These are phyloP conservation scores for Dione vanillae DNA, from an alignment of 2,888 invertebrate species.

Conservation along the genomic window DNA sequence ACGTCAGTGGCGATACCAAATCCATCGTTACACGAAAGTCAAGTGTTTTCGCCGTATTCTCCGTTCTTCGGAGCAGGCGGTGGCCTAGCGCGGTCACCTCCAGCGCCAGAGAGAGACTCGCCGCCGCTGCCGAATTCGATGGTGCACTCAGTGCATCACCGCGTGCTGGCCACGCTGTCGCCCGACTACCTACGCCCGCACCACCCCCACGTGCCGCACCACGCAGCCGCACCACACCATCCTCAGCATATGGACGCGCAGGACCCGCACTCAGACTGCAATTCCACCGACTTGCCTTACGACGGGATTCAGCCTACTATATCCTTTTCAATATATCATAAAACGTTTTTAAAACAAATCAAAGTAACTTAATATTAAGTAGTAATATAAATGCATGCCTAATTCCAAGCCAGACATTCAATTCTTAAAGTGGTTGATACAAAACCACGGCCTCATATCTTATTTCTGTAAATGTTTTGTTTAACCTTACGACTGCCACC, in stretches of 20 bases:
- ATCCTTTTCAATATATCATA: constrained; percentile 90
- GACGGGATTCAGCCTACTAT: constrained; percentile 97
- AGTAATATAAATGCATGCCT: constrained; percentile 26
- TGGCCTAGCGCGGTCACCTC: constrained; percentile 82
- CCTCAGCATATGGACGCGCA: constrained; percentile 93
- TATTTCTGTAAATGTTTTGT: constrained; percentile 82
- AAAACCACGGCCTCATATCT: constrained; percentile 75
- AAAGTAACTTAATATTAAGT: constrained; percentile 11
- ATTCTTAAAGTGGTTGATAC: constrained; percentile 42
- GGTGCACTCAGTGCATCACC: constrained; percentile 89
- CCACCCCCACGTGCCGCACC: constrained; percentile 90
- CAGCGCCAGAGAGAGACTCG: constrained; percentile 89
- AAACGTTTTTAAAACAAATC: constrained; percentile 5
- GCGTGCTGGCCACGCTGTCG: constrained; percentile 89
- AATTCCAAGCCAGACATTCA: constrained; percentile 37
- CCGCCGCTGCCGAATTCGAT: constrained; percentile 94
- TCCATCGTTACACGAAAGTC: constrained; percentile 96
- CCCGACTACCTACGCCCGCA: constrained; percentile 91
- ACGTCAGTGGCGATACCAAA: constrained; percentile 98
- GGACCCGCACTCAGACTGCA: constrained; percentile 95
- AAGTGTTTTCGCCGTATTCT: constrained; percentile 96
- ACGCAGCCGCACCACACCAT: constrained; percentile 88
- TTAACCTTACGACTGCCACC: constrained; percentile 82
- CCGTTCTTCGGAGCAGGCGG: constrained; percentile 91
- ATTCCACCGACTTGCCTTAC: constrained; percentile 95